Evolutionary conservation across 2,797 vertebrate genomes (phyloP).

Genomic region (Eupleurogrammus muticus): DNA sequence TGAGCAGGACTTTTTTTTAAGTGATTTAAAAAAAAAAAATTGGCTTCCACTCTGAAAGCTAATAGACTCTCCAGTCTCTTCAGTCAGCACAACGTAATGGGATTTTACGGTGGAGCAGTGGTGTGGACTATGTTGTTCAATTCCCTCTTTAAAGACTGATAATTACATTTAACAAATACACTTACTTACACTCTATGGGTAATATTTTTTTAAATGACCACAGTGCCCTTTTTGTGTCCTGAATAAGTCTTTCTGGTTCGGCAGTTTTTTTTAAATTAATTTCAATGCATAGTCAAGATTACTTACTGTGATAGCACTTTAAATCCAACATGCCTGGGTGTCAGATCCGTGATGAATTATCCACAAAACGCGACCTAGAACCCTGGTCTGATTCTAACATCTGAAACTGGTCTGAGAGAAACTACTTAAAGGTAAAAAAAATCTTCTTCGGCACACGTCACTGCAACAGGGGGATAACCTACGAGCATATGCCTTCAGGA

Average conservation of each 20-base stretch:
- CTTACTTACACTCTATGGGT: neutral
- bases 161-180: constrained; percentile 26
- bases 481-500: no score
- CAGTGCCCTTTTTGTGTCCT: neutral
- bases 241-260: neutral
- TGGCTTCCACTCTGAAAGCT: constrained; percentile 33
- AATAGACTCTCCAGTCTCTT: constrained; percentile 27
- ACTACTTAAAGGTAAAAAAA: no score
- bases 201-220: neutral
- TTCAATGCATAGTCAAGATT: neutral
- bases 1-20: constrained; percentile 21
- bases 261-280: neutral
- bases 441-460: no score
- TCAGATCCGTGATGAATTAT: constrained; percentile 21
- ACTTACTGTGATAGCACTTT: neutral
- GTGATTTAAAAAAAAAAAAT: no score
- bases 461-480: no score
- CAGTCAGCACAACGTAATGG: constrained; percentile 27
- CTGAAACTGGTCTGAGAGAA: no score
- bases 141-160: neutral
- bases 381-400: constrained; percentile 4
- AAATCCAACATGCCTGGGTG: neutral
- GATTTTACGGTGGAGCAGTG: constrained; percentile 28
- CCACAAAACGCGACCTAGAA: neutral
- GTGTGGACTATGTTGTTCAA: constrained; percentile 11